These are phyloP conservation scores for Dipodomys merriami DNA, from an alignment of 2,113 vertebrate species.

Conservation along the genomic window DNA sequence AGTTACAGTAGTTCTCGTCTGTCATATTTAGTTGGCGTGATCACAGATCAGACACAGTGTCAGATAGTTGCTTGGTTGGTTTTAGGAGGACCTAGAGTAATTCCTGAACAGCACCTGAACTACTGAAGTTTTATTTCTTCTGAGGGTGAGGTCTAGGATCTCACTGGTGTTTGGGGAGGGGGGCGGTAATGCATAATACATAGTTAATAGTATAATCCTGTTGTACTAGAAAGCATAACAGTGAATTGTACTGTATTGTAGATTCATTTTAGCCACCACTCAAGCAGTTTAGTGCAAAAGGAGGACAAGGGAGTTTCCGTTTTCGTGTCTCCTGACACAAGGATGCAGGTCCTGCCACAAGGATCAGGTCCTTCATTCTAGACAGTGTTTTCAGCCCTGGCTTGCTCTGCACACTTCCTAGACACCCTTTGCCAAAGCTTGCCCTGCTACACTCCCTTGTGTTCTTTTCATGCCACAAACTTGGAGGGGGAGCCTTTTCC, in stretches of 20 bases:
- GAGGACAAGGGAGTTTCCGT: background rate
- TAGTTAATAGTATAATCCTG: too few relatives aligned
- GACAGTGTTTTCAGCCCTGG: background rate
- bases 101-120: background rate
- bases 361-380: background rate
- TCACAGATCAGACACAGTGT: background rate
- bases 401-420: background rate
- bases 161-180: too few relatives aligned
- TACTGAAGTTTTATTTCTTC: background rate
- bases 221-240: fast-evolving
- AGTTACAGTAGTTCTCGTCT: background rate
- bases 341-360: too few relatives aligned
- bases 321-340: background rate
- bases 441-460: background rate
- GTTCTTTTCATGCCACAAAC: background rate
- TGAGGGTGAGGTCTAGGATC: background rate
- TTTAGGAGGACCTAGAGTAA: background rate
- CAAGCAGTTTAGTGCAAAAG: background rate
- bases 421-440: background rate
- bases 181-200: fast-evolving
- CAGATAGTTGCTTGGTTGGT: background rate
- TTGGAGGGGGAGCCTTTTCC: background rate
- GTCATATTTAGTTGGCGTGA: background rate
- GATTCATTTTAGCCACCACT: background rate
- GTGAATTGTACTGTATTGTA: fast-evolving